Conservation (phyloP, 2,113 vertebrate species). For the Chionis minor region DNA sequence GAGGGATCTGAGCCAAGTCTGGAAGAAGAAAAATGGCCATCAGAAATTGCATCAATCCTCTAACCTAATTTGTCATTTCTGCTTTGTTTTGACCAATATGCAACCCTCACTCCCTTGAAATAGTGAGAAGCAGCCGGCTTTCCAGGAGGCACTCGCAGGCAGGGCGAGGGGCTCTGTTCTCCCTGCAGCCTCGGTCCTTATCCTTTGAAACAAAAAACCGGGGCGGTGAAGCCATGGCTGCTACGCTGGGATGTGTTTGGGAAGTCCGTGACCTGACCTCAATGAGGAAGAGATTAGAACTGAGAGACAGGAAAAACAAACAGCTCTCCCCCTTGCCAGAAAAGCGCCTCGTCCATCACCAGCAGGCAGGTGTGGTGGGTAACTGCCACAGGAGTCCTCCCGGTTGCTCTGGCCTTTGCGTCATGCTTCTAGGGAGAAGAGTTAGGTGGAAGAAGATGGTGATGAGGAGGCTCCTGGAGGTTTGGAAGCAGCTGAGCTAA, state of each 20-base stretch:
- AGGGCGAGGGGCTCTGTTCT: not conserved
- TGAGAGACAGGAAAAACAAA: constrained; percentile 33
- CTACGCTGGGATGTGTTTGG: constrained; percentile 11
- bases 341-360: accelerated
- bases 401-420: not conserved
- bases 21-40: constrained; percentile 40
- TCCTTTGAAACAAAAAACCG: constrained; percentile 22
- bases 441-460: not conserved
- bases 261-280: constrained; percentile 48
- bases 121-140: not conserved
- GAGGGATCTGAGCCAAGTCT: constrained; percentile 19
- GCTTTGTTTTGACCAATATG: not conserved
- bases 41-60: constrained; percentile 16
- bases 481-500: not conserved
- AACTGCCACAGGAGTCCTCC: not conserved
- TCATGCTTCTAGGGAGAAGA: not conserved
- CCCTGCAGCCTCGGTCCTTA: not conserved
- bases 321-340: not conserved
- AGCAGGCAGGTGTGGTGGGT: not conserved
- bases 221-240: not conserved
- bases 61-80: constrained; percentile 20
- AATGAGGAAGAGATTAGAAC: constrained; percentile 37
- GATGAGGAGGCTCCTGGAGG: not conserved
- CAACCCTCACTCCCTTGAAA: not conserved
- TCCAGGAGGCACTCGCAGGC: not conserved